Conservation (phyloP, 2,113 vertebrate genomes). For the Miniopterus natalensis region DNA sequence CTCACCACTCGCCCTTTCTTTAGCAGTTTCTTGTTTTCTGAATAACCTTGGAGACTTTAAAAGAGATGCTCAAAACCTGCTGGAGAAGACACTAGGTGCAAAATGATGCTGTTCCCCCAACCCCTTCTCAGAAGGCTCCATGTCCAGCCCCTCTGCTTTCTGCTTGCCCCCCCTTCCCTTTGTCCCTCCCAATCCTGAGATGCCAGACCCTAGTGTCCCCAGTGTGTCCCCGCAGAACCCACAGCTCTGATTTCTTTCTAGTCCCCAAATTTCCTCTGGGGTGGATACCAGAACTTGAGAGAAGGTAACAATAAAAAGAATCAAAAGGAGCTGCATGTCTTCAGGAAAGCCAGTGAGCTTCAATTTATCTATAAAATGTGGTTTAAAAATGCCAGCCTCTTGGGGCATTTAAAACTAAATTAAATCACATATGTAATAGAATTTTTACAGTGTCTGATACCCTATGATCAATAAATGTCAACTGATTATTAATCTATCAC, state of each 20-base stretch:
- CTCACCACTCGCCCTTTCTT: neutral
- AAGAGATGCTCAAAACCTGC: neutral
- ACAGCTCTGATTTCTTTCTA: neutral
- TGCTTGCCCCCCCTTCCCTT: neutral
- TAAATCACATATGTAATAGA: neutral
- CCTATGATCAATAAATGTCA: neutral
- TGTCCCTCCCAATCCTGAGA: neutral
- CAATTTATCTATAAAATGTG: conserved; percentile 22
- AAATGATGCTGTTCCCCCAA: neutral
- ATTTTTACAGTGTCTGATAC: neutral
- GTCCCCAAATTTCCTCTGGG: neutral
- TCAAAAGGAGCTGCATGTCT: neutral
- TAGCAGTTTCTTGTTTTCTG: neutral
- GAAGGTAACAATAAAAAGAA: neutral
- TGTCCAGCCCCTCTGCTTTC: neutral
- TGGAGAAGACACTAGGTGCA: neutral
- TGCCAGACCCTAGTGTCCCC: neutral
- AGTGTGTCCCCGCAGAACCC: neutral
- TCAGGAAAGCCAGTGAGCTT: neutral
- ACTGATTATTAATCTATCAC: neutral
- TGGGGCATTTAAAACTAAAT: neutral
- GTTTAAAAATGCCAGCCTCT: neutral
- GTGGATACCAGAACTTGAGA: neutral
- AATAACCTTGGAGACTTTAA: neutral
- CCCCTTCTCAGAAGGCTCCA: neutral